phyloP scores from a whole-genome alignment of 2,888 invertebrate species.

The Hypomecis punctinalis region DNA sequence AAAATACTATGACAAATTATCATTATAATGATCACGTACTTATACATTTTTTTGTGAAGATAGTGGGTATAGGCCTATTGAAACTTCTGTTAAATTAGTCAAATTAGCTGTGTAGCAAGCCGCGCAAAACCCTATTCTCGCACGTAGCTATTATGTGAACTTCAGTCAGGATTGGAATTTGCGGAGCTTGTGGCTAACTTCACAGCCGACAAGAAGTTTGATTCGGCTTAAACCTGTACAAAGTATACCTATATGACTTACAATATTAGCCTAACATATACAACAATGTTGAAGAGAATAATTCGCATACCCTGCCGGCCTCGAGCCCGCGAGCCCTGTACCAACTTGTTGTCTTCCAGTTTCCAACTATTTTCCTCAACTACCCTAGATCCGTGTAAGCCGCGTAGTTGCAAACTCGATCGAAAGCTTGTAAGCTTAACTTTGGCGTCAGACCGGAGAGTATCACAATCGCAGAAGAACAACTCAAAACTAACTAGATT shows the following conservation, averaged over 20 bases:
- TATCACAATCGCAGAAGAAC: neutral
- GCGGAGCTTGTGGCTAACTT: too few species aligned
- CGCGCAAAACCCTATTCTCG: too few species aligned
- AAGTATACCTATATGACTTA: neutral
- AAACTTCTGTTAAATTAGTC: too few species aligned
- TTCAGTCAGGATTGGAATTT: too few species aligned
- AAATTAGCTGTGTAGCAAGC: too few species aligned
- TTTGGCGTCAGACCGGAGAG: slow-evolving; percentile 16
- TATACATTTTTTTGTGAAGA: too few species aligned
- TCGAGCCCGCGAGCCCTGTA: slow-evolving; percentile 7
- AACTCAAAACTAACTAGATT: neutral
- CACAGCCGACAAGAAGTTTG: too few species aligned
- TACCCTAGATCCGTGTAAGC: slow-evolving; percentile 24
- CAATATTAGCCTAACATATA: neutral
- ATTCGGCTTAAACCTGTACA: neutral
- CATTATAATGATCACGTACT: too few species aligned
- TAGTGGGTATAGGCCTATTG: too few species aligned
- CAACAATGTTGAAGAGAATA: slow-evolving; percentile 2
- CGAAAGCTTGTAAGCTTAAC: slow-evolving; percentile 24
- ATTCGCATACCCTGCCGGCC: slow-evolving; percentile 2
- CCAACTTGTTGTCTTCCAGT: slow-evolving; percentile 25
- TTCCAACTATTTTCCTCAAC: slow-evolving; percentile 13
- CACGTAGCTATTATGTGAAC: too few species aligned
- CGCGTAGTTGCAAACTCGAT: slow-evolving; percentile 28
- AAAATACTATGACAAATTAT: too few species aligned